phyloP scores from a whole-genome alignment of 2,113 vertebrate genomes.

The Phyllostomus discolor region DNA sequence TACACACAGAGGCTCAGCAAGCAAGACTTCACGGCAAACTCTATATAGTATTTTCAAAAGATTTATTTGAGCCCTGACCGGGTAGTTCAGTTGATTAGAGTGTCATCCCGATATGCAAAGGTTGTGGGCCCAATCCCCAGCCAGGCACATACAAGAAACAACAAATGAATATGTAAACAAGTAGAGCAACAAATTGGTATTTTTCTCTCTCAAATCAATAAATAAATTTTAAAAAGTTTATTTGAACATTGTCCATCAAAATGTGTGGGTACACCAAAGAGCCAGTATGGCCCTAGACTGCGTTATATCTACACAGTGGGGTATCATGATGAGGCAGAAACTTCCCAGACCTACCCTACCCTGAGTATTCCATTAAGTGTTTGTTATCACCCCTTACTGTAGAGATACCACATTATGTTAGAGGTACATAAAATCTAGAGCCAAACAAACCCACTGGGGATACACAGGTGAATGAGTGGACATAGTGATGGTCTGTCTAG shows the following conservation, averaged over 20 bases:
- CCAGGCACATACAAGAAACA: no score
- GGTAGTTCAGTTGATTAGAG: no score
- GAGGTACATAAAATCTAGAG: neutral
- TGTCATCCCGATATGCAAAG: no score
- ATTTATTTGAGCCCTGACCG: neutral
- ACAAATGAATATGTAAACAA: no score
- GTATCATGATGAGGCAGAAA: neutral
- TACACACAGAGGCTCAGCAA: neutral
- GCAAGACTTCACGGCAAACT: neutral
- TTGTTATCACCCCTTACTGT: neutral
- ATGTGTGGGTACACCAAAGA: neutral
- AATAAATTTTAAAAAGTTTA: neutral
- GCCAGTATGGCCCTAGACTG: neutral
- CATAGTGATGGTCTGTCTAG: neutral
- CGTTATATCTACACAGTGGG: neutral
- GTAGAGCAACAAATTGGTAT: no score
- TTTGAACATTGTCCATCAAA: neutral
- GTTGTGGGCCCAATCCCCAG: no score
- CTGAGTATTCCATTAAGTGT: neutral
- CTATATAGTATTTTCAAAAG: neutral
- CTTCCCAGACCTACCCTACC: neutral
- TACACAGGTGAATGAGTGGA: neutral
- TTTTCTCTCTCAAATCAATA: no score
- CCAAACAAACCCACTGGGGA: neutral
- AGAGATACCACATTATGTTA: neutral